Conservation (phyloP, 2,888 invertebrate species). For the Unio pictorum region DNA sequence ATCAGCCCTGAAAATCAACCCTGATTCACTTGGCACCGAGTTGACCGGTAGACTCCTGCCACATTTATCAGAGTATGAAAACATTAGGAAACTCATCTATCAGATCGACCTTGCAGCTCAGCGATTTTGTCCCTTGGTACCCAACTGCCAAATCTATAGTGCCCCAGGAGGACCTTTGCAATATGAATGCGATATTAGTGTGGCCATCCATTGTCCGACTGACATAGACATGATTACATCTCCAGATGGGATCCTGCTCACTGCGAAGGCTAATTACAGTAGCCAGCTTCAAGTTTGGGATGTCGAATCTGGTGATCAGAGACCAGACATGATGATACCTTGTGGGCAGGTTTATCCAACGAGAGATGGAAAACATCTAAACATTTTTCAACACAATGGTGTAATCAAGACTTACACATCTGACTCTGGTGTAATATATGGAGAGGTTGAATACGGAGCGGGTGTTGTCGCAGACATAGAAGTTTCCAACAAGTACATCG, state of each 20-base stretch:
- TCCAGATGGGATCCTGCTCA: slow-evolving; percentile 54
- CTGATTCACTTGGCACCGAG: slow-evolving; percentile 94
- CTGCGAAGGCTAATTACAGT: slow-evolving; percentile 55
- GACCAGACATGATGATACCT: slow-evolving; percentile 57
- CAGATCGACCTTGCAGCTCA: slow-evolving; percentile 59
- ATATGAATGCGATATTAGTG: slow-evolving; percentile 59
- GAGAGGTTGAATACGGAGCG: slow-evolving; percentile 47
- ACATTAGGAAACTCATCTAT: slow-evolving; percentile 48
- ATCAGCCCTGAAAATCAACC: slow-evolving; percentile 89
- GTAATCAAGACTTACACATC: slow-evolving; percentile 51
- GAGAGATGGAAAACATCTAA: slow-evolving; percentile 52
- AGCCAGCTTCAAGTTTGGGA: slow-evolving; percentile 58
- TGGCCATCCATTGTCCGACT: slow-evolving; percentile 35
- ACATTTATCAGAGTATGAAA: slow-evolving; percentile 35
- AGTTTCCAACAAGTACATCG: slow-evolving; percentile 54
- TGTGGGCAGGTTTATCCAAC: slow-evolving; percentile 51
- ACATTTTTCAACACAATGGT: slow-evolving; percentile 52
- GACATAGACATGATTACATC: slow-evolving; percentile 59
- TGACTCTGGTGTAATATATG: slow-evolving; percentile 55
- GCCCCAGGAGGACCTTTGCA: slow-evolving; percentile 65
- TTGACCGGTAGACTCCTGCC: slow-evolving; percentile 92
- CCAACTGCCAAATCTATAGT: slow-evolving; percentile 61
- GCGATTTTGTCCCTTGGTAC: slow-evolving; percentile 54
- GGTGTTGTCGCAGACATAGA: slow-evolving; percentile 38
- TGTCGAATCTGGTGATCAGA: slow-evolving; percentile 55